These are phyloP conservation scores for Clunio marinus DNA, from an alignment of 2,888 invertebrate genomes.

Conservation along the genomic window DNA sequence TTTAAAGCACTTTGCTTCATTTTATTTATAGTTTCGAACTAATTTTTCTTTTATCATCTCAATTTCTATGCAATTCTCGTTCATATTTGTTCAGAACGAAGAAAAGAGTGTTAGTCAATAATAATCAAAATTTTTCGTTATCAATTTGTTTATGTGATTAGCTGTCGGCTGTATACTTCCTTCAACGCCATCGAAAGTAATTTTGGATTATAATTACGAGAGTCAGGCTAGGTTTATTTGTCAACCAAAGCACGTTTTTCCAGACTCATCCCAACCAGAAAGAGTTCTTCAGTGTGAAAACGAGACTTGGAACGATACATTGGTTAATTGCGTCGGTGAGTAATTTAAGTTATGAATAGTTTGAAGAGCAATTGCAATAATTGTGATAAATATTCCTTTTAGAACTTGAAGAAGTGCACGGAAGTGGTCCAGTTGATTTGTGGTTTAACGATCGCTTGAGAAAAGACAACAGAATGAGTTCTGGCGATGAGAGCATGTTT, in stretches of 20 bases:
- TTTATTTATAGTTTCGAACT: background rate
- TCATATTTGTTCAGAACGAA: constrained; percentile 5
- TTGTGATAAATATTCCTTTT: too few species aligned
- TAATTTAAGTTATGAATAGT: constrained; percentile 17
- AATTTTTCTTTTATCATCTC: background rate
- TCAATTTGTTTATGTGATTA: constrained; percentile 44
- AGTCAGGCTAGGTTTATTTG: constrained; percentile 66
- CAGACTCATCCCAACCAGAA: constrained; percentile 60
- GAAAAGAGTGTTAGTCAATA: background rate
- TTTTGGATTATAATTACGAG: constrained; percentile 62
- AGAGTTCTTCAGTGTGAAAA: constrained; percentile 62
- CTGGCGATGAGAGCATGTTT: constrained; percentile 43
- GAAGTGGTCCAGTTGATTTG: constrained; percentile 20
- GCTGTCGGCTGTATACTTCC: constrained; percentile 66
- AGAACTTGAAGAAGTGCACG: constrained; percentile 14
- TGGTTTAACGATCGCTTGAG: constrained; percentile 21
- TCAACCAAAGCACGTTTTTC: constrained; percentile 63
- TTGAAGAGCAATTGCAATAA: background rate
- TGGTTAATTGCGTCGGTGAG: constrained; percentile 64
- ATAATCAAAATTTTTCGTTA: constrained; percentile 24
- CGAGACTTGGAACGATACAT: constrained; percentile 61
- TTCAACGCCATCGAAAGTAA: constrained; percentile 62
- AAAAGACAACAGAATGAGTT: constrained; percentile 41
- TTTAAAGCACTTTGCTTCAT: background rate
- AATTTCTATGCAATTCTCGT: background rate